phyloP scores from a whole-genome alignment of 2,797 vertebrate genomes.

The Gallinago stenura region DNA sequence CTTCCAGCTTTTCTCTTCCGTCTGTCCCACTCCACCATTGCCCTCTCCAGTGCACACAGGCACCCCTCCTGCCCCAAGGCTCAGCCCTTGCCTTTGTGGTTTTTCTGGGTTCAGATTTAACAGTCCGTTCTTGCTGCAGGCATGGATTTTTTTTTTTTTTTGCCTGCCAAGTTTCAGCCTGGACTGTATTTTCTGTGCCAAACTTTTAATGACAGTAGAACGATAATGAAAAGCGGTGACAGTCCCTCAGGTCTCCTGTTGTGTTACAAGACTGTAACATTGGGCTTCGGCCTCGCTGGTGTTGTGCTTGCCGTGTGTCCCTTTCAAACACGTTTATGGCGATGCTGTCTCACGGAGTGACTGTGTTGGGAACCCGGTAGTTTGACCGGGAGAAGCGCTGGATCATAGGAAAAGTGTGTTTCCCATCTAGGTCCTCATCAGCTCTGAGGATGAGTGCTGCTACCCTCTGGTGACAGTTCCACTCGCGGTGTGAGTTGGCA shows the following conservation, averaged over 20 bases:
- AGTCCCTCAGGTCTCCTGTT: not conserved
- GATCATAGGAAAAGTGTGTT: not conserved
- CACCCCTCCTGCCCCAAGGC: accelerated
- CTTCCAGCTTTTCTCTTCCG: not conserved
- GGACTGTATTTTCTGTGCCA: not conserved
- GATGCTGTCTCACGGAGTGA: not conserved
- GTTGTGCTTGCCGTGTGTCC: not conserved
- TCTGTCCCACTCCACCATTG: accelerated
- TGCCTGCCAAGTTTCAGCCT: not conserved
- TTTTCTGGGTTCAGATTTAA: not conserved
- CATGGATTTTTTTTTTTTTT: slow-evolving; percentile 1
- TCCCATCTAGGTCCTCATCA: not conserved
- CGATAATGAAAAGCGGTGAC: not conserved
- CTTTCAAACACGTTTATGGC: not conserved
- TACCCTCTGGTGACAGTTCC: not conserved
- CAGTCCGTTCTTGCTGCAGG: not conserved
- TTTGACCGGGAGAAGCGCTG: not conserved
- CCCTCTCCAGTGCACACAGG: not conserved
- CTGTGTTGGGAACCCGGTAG: not conserved
- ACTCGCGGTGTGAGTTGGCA: not conserved
- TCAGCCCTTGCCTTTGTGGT: not conserved
- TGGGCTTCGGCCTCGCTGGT: not conserved
- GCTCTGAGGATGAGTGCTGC: accelerated
- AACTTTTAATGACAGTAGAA: slow-evolving; percentile 13
- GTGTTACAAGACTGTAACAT: not conserved